Percentiles rank a stretch among this genome's conserved stretches.
Evolutionary conservation across 2,888 invertebrate species (phyloP).

Genomic region (Scotopteryx bipunctaria): DNA sequence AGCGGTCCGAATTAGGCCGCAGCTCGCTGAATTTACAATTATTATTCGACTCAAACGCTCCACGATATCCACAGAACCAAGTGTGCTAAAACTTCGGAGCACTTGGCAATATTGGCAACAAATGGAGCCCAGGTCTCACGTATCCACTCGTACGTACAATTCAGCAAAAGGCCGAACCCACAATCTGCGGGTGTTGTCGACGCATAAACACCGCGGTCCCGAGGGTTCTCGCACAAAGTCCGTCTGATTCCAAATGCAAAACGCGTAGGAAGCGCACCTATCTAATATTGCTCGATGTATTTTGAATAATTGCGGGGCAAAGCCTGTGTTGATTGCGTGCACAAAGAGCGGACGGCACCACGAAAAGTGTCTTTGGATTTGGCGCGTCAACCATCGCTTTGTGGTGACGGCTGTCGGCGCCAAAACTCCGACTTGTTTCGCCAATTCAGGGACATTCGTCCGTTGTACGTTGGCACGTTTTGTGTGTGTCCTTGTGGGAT

Average conservation of each 20-base stretch:
- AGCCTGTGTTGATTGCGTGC: conserved; percentile 68
- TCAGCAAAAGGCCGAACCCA: conserved; percentile 68
- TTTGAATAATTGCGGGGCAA: conserved; percentile 79
- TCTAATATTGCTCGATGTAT: conserved; percentile 81
- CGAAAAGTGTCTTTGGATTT: conserved; percentile 72
- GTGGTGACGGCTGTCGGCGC: conserved; percentile 32
- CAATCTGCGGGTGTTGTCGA: conserved; percentile 64
- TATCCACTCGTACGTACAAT: conserved; percentile 44
- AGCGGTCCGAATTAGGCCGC: conserved; percentile 12
- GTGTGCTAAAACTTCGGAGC: neutral
- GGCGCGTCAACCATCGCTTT: conserved; percentile 38
- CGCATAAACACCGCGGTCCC: conserved; percentile 71
- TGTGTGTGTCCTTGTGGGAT: conserved; percentile 19
- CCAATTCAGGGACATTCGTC: conserved; percentile 27
- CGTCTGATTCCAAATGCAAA: conserved; percentile 80
- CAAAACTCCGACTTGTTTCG: conserved; percentile 32
- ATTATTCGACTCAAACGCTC: conserved; percentile 13
- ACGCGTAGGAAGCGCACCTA: conserved; percentile 77
- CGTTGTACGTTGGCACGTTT: conserved; percentile 23
- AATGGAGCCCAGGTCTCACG: conserved; percentile 5
- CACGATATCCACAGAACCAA: conserved; percentile 2
- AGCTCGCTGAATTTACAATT: conserved; percentile 12
- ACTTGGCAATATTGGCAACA: no score
- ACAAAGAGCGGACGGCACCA: conserved; percentile 63
- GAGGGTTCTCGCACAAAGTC: conserved; percentile 67